Base-by-base conservation (phyloP, 2,888 invertebrate species). In the Gisinianus flammeolus region DNA sequence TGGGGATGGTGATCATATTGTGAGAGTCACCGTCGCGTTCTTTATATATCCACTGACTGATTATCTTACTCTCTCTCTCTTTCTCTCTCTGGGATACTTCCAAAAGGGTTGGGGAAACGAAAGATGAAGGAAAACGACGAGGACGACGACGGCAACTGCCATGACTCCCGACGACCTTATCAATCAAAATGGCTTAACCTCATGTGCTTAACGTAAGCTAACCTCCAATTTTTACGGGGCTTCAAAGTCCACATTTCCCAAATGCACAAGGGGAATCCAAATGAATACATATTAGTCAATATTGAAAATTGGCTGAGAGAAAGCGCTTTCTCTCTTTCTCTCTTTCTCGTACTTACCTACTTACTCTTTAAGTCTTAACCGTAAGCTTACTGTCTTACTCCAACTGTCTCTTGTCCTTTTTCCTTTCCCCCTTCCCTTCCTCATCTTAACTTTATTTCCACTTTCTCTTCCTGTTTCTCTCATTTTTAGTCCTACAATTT, bases 121-220 rank as follows among this genome's bases (percentile, higher is more conserved):
- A n/a, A n/a, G n/a, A n/a, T n/a, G n/a, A n/a, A n/a, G n/a, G n/a
- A n/a, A n/a, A n/a, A n/a, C n/a, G n/a, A n/a, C n/a, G n/a, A n/a
- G n/a, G n/a, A n/a, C n/a, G n/a, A n/a, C n/a, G n/a, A n/a, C 35
- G 12, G 6, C 35, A 35, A 35, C 69, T 70, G 69, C 69, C 69
- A 70, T 24, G 69, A 70, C 69, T 70, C 19, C 69, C 52, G 44
- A 70, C 52, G 69, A 52, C 69, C 52, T 70, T 44, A 70, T 70
- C 69, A 70, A 70, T 70, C 69, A 70, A 70, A 70, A 35, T 52
- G 69, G 69, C 69, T 70, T 70, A 70, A 70, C 69, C 52, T 52
- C 12, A 52, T 66, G 4, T 6, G 5, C 69, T 70, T 70, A 52
- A 52, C n/a, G n/a, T n/a, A n/a, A n/a, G n/a, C 44, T 24, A 70